phyloP scores from a whole-genome alignment of 2,113 vertebrate genomes.

The Apus apus region DNA sequence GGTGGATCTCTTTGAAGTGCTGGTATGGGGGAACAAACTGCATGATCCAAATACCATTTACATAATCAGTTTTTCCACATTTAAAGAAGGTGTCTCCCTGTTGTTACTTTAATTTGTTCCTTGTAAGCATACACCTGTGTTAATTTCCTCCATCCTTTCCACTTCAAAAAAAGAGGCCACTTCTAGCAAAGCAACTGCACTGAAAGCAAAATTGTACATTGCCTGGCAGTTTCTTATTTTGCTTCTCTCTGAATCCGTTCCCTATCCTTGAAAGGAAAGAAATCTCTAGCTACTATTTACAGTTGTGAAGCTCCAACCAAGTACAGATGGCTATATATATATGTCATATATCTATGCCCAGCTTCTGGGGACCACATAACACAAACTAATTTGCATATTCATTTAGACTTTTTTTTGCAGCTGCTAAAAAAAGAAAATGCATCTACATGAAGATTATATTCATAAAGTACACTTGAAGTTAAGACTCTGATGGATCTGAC shows the following conservation, averaged over 20 bases:
- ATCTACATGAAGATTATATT: not conserved
- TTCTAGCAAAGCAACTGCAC: not conserved
- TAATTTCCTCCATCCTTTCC: not conserved
- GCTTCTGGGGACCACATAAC: not conserved
- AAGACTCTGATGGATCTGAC: not conserved
- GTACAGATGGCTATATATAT: not conserved
- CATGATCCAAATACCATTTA: conserved; percentile 63
- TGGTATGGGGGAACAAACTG: conserved; percentile 41
- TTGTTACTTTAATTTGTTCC: conserved; percentile 8
- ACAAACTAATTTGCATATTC: not conserved
- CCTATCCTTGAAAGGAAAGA: not conserved
- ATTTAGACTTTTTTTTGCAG: not conserved
- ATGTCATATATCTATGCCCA: not conserved
- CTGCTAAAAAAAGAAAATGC: not conserved
- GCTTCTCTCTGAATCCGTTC: not conserved
- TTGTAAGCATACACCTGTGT: not conserved
- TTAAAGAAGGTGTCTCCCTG: not conserved
- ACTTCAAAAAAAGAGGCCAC: not conserved
- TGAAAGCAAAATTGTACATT: not conserved
- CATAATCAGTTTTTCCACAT: conserved; percentile 40
- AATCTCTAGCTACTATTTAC: not conserved
- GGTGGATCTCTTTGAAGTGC: conserved; percentile 36
- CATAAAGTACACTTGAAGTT: not conserved
- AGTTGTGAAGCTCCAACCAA: not conserved
- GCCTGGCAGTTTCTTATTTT: not conserved